Percentiles rank a stretch among this genome's conserved stretches.
These are phyloP conservation scores for Tor tambroides DNA, from an alignment of 2,113 vertebrate species.

Conservation along the genomic window DNA sequence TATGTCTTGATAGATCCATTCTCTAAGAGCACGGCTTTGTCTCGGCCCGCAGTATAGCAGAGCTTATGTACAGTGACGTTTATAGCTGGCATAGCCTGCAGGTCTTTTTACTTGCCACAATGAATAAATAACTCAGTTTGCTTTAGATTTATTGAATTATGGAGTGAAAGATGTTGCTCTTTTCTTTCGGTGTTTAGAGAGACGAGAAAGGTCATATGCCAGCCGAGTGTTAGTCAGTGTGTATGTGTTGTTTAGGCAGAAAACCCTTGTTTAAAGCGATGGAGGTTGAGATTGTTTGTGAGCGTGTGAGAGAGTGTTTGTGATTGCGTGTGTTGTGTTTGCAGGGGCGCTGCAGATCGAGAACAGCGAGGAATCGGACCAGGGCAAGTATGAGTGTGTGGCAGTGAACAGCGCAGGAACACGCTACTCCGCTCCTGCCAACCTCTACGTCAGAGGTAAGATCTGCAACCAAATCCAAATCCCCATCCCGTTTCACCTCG, in stretches of 20 bases:
- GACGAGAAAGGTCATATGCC: constrained; percentile 8
- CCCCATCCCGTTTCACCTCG: not conserved
- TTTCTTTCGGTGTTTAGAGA: constrained; percentile 22
- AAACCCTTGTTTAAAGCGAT: not conserved
- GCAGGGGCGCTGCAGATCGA: constrained; percentile 97
- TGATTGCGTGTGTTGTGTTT: constrained; percentile 63
- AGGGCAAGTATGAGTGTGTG: constrained; percentile 98
- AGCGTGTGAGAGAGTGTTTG: constrained; percentile 17
- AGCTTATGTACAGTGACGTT: not conserved
- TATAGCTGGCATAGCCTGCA: not conserved
- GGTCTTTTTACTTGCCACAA: constrained; percentile 28
- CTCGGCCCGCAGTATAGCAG: constrained; percentile 16
- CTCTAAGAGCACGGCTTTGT: not conserved
- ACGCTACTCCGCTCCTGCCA: constrained; percentile 94
- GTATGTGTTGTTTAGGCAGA: not conserved
- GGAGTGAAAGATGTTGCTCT: constrained; percentile 32
- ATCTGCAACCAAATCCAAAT: constrained; percentile 49
- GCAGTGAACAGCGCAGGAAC: constrained; percentile 95
- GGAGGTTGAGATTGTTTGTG: constrained; percentile 3
- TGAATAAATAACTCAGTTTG: constrained; percentile 36
- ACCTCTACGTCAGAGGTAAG: constrained; percentile 99
- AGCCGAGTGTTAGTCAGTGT: constrained; percentile 23
- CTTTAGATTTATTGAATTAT: constrained; percentile 37
- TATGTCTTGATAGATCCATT: constrained; percentile 33
- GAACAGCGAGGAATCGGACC: constrained; percentile 97